These are phyloP conservation scores for Hystrix cristata DNA, from an alignment of 2,113 vertebrate species.

Conservation along the genomic window DNA sequence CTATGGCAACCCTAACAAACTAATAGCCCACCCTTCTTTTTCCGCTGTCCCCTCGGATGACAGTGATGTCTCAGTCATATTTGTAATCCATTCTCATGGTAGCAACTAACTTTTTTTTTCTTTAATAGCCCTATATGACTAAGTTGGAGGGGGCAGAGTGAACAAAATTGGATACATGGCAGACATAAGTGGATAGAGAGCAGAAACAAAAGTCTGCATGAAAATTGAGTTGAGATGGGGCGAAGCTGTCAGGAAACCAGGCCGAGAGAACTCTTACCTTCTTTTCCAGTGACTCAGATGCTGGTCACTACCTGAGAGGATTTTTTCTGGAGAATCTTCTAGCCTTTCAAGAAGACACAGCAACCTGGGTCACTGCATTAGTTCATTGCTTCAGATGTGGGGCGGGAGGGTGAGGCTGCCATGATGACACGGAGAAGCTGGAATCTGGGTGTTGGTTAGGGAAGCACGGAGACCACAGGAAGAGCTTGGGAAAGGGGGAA, in stretches of 20 bases:
- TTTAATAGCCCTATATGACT: neutral
- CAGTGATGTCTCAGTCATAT: neutral
- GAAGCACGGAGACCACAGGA: neutral
- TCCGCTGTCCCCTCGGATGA: neutral
- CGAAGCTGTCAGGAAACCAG: neutral
- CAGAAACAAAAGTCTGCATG: slow-evolving; percentile 30
- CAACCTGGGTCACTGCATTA: neutral
- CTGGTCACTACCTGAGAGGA: neutral
- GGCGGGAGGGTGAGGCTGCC: neutral
- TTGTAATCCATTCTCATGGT: neutral
- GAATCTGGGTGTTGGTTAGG: slow-evolving; percentile 10
- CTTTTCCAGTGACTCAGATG: slow-evolving; percentile 65
- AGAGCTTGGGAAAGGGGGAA: neutral
- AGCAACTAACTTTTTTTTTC: neutral
- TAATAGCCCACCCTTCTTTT: neutral
- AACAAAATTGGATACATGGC: neutral
- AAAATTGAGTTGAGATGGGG: slow-evolving; percentile 4
- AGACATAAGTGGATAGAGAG: neutral
- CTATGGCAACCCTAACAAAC: neutral
- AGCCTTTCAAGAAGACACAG: neutral
- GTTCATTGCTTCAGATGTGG: neutral
- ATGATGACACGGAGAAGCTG: neutral
- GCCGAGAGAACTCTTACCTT: neutral
- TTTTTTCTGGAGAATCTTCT: slow-evolving; percentile 49
- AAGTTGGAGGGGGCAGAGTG: neutral